Base-by-base conservation (phyloP, 2,888 invertebrate species). In the Tachina grossa region DNA sequence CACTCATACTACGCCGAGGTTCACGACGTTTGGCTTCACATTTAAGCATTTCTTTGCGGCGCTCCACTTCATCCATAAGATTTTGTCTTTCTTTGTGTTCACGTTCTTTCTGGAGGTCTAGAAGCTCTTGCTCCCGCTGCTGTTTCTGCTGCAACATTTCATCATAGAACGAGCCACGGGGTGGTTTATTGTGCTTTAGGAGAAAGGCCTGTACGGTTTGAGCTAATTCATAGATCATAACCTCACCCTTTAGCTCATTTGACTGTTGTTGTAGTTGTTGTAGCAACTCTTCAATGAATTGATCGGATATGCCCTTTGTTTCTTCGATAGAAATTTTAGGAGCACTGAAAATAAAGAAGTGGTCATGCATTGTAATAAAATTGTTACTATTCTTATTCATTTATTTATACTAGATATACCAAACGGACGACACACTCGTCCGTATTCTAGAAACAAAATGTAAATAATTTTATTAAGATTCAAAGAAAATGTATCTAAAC, bases 221-320 rank as follows among this genome's bases (percentile, higher is more conserved):
- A 1, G 96, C 95, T 63, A 98, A 92, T 89, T 98, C 96, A 90
- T 95, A 96, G 87, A 98, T 96, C 96, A 98, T 97, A 43, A 96
- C 97, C 93, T 97, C 96, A 0, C 97, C 97, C 76, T 95, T 94
- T 16, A 95, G 88, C 87, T 93, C 90, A 53, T 91, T 86, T 0
- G 96, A 95, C 87, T 95, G 91, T 1, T 93, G 89, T 72, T 94
- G 93, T 47, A 97, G 90, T 88, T 96, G 95, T 6, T 92, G 90
- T 39, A 95, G 92, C 9, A 98, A 92, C 77, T 94, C 93, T 1
- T 93, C 93, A 11, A 96, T 93, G 88, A 96, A 94, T 77, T 95
- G 94, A 87, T 95, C 94, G 0, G 98, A 96, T 57, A 98, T 91
- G 0, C 98, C 98, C 90, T 95, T 95, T n/a, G 95, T 94, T 89